Base-by-base conservation (phyloP, 2,888 invertebrate species). In the Dastarcus helophoroides region DNA sequence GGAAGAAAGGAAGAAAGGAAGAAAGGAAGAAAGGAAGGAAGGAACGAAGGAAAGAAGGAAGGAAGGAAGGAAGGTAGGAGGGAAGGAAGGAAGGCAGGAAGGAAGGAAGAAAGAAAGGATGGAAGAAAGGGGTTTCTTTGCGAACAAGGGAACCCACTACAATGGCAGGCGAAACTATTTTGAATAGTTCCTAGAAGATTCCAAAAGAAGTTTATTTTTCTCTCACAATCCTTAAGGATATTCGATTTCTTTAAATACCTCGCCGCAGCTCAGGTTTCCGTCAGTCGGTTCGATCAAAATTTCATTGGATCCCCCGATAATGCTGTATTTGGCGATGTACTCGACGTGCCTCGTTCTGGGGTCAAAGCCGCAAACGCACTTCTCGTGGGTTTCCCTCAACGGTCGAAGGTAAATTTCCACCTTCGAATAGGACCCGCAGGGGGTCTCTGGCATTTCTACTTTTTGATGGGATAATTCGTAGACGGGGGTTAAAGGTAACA, bases 381-480 rank as follows among this genome's bases (percentile, higher is more conserved):
- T 32, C 4, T 31, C 29, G 4, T 33, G 16, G 2, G 19, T 2
- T 5, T 28, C 11, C 14, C 39, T 40, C 2, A 35, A 24, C 3
- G 42, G 29, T 12, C 35, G 30, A 4, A 30, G 5, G 12, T 9
- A 6, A 6, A 23, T 34, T 2, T 17, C 30, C 42, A 46, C 42
- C 3, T 38, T 31, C 3, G 49, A 46, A 26, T 42, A 46, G 0
- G 53, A 53, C 1, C 50, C 51, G 22, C 51, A 46, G 3, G 53
- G 51, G 4, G 53, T 53, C 15, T 43, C 42, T 1, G 48, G 51
- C 26, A 51, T 45, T 15, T 36, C 36, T 1, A 50, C 31, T n/a
- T 36, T 34, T 31, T 46, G 44, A 15, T 46, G 40, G 1, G 47
- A 46, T 5, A 50, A 31, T 4, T 40, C 38, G 26, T 42, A 42